Base-by-base conservation (phyloP, 2,888 invertebrate species). In the Polyommatus iphigenia region DNA sequence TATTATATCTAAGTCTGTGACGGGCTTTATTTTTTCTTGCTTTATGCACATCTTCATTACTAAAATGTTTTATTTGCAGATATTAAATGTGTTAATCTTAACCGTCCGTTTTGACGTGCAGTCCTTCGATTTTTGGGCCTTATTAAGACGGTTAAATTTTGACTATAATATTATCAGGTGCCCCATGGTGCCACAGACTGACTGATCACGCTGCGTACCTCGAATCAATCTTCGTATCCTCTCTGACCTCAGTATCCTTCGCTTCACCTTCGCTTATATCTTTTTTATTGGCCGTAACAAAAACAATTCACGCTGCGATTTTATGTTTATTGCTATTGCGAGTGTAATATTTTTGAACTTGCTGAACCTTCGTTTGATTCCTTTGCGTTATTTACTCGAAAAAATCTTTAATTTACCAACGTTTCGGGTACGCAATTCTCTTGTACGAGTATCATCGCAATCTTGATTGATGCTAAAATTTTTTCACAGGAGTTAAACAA, bases 281-380 rank as follows among this genome's bases (percentile, higher is more conserved):
- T 72, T 72, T 72, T 72, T 72, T 72, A 72, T 72, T 41, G 41
- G 36, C 72, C 18, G 24, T 72, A 72, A 72, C 24, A 67, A 67
- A 67, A 67, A 67, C 67, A 67, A 67, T 67, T 67, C 67, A 67
- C 67, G 67, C 15, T 67, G 67, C 67, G 15, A 67, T 67, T 67
- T 67, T 67, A 67, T 67, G 67, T 32, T 67, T 67, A 32, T 67
- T 67, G 67, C 67, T 67, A 67, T 67, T 67, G 67, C 67, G 29
- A 67, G 67, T 29, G 67, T 67, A 29, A 32, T 67, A 67, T 32
- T 67, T 29, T 67, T 67, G 24, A 67, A 29, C 29, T 67, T 0
- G 67, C 15, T 67, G 6, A 29, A 67, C 5, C 29, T 67, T 29
- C 67, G 67, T 67, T 67, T 67, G 15, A 29, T 32, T 24, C 20